phyloP scores from a whole-genome alignment of 2,113 vertebrate genomes.

The Aspiorhynchus laticeps region DNA sequence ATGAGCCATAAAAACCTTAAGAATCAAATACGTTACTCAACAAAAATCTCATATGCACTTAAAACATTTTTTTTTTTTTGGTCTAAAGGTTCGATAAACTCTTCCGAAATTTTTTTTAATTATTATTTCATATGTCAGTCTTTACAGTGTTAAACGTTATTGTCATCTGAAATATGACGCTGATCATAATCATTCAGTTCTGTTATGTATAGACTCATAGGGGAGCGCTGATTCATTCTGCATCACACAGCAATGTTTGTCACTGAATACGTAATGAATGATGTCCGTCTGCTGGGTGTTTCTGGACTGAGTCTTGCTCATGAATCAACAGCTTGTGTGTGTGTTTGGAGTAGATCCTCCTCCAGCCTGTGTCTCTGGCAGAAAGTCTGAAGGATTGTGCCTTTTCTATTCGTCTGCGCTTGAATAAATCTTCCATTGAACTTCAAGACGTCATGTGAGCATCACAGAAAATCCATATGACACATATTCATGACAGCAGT shows the following conservation, averaged over 20 bases:
- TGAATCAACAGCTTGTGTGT: constrained; percentile 9
- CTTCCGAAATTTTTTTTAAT: fast-evolving
- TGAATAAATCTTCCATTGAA: not conserved
- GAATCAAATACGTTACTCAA: too few species aligned
- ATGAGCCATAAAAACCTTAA: too few species aligned
- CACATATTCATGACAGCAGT: not conserved
- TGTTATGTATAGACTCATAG: not conserved
- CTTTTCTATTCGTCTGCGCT: not conserved
- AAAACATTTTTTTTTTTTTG: too few species aligned
- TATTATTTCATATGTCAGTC: not conserved
- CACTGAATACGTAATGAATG: not conserved
- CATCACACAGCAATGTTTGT: not conserved
- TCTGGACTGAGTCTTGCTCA: not conserved
- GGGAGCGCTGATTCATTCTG: not conserved
- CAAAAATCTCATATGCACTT: too few species aligned
- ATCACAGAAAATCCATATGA: not conserved
- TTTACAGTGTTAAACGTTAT: not conserved
- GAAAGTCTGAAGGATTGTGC: not conserved
- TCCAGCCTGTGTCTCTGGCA: not conserved
- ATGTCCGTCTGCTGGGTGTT: not conserved
- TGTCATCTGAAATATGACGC: not conserved
- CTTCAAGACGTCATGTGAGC: not conserved
- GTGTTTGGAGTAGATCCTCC: constrained; percentile 7
- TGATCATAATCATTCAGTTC: not conserved
- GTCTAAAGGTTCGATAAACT: too few species aligned